These are phyloP conservation scores for Epinotia brunnichana DNA, from an alignment of 2,888 invertebrate species.

Conservation along the genomic window DNA sequence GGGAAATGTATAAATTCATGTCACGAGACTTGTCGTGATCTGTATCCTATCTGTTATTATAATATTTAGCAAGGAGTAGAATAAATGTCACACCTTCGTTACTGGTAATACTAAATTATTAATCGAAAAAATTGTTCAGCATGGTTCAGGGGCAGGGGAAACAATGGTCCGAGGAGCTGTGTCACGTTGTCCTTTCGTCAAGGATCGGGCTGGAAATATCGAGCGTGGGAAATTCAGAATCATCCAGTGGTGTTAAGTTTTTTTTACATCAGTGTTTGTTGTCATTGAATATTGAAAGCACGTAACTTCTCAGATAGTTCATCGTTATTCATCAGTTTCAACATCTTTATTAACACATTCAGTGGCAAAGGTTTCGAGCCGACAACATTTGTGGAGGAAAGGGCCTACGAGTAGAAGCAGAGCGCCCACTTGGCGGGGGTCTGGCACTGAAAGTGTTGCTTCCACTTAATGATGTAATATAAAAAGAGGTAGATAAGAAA, in stretches of 20 bases:
- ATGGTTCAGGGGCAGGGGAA: neutral
- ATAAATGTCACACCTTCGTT: conserved; percentile 1
- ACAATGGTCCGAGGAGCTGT: conserved; percentile 3
- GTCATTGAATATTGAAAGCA: neutral
- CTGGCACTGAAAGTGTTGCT: no score
- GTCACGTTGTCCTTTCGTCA: neutral
- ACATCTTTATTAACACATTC: neutral
- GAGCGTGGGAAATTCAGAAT: neutral
- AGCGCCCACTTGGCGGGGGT: no score
- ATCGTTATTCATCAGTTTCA: neutral
- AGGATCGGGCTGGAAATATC: neutral
- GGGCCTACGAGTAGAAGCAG: no score
- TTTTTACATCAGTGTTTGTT: neutral
- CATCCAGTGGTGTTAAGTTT: neutral
- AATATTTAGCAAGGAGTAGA: neutral
- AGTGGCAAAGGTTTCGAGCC: no score
- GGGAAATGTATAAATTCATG: neutral
- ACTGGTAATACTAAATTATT: conserved; percentile 2
- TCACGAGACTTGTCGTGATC: neutral
- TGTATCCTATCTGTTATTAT: neutral
- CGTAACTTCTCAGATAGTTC: neutral
- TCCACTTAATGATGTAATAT: no score
- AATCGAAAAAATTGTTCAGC: neutral
- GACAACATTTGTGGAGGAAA: no score
- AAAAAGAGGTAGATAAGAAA: no score